Conservation (phyloP, 2,888 invertebrate genomes). For the Drosophila vallismaia region DNA sequence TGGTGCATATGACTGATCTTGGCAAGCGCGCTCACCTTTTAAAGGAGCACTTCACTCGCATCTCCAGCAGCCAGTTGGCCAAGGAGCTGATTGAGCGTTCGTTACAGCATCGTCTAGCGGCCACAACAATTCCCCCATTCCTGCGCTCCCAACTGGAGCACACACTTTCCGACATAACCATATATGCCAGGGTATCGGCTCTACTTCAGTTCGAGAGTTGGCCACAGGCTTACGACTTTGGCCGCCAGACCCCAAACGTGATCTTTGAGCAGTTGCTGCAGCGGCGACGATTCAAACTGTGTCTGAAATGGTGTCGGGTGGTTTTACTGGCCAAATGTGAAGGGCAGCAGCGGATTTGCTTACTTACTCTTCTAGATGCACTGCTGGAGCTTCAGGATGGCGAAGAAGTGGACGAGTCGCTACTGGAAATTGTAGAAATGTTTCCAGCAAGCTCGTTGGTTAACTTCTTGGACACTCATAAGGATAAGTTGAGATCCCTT, state of each 20-base stretch:
- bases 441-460: slow-evolving; percentile 86
- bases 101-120: slow-evolving; percentile 85
- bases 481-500: slow-evolving; percentile 87
- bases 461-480: slow-evolving; percentile 87
- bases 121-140: slow-evolving; percentile 75
- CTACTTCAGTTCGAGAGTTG: slow-evolving; percentile 86
- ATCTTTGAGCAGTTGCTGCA: slow-evolving; percentile 80
- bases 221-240: slow-evolving; percentile 86
- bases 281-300: slow-evolving; percentile 84
- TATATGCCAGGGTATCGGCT: slow-evolving; percentile 87
- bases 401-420: slow-evolving; percentile 80
- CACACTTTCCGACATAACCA: slow-evolving; percentile 87
- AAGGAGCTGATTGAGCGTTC: slow-evolving; percentile 82
- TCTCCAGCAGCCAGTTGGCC: slow-evolving; percentile 79
- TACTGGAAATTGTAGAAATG: slow-evolving; percentile 85
- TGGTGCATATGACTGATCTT: slow-evolving; percentile 74
- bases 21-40: slow-evolving; percentile 71
- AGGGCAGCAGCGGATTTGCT: slow-evolving; percentile 81
- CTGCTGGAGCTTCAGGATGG: slow-evolving; percentile 72
- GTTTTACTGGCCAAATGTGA: slow-evolving; percentile 83
- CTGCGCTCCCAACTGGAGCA: slow-evolving; percentile 84
- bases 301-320: slow-evolving; percentile 89
- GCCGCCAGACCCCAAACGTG: slow-evolving; percentile 78
- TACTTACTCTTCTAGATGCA: slow-evolving; percentile 72
- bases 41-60: slow-evolving; percentile 80